Conservation (phyloP, 2,888 invertebrate genomes). For the Athalia cordata region DNA sequence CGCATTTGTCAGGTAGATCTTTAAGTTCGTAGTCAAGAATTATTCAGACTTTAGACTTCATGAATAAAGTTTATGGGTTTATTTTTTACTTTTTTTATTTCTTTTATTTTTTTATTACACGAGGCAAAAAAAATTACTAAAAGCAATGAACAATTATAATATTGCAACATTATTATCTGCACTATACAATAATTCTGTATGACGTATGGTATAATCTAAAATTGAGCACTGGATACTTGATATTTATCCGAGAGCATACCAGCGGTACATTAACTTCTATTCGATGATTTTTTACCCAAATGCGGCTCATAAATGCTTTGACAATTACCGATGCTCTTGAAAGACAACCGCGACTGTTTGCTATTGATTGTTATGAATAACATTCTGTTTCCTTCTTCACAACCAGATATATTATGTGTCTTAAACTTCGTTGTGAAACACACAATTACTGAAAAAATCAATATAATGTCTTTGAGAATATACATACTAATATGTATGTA, state of each 20-base stretch:
- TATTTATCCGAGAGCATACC: not conserved
- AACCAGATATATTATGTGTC: constrained; percentile 20
- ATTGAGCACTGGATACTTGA: too few relatives aligned
- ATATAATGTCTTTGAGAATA: not conserved
- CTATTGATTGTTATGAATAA: constrained; percentile 61
- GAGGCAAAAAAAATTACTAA: too few relatives aligned
- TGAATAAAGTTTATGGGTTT: too few relatives aligned
- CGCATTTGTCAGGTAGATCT: constrained; percentile 37
- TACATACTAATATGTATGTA: too few relatives aligned
- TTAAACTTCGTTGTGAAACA: not conserved
- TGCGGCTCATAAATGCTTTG: constrained; percentile 53
- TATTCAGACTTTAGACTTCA: not conserved
- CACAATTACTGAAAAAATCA: too few relatives aligned
- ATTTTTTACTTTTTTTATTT: too few relatives aligned
- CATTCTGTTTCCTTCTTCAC: constrained; percentile 49
- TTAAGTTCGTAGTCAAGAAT: not conserved
- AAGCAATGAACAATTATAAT: not conserved
- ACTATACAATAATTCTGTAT: not conserved
- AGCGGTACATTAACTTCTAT: not conserved
- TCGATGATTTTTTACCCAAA: not conserved
- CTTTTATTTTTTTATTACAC: too few relatives aligned
- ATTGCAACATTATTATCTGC: not conserved
- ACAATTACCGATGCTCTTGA: constrained; percentile 54
- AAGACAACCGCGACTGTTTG: constrained; percentile 65
- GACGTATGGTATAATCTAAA: too few relatives aligned